Base-by-base conservation (phyloP, 2,113 vertebrate species). In the Solea solea region DNA sequence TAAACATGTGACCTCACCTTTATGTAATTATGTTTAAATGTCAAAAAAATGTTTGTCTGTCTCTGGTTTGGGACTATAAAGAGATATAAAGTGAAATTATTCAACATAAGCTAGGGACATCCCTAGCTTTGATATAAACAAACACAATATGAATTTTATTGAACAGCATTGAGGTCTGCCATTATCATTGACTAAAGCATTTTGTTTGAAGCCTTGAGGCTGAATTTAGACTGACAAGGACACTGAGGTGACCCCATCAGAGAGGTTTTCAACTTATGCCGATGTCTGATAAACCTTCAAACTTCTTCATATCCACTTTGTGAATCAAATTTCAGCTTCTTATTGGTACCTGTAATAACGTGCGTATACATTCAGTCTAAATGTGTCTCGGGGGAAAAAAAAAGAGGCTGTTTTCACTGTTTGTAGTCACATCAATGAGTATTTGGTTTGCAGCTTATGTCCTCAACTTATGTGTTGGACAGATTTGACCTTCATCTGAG, bases 401-500 rank as follows among this genome's bases (percentile, higher is more conserved):
- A 21, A 1, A 21, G 21, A 5, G n/a, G 61, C 14, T 28, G 5
- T 40, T 16, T 10, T 3, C 14, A 7, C 28, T 69, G 71, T 52
- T 77, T 67, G 46, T 56, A 12, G 49, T 44, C 71, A 51, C 14
- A 39, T 16, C n/a, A 54, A 3, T 27, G 25, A n/a, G 15, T 76
- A 42, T 84, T 83, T 87, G 77, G 85, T 76, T 75, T 75, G 68
- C 49, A 73, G 15, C 49, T 25, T 16, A 27, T 58, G 69, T 72
- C 78, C 83, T 77, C 77, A 21, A 21, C 21, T 21, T 21, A 21
- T 21, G 21, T 56, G 1, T 52, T 1, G 3, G 12, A 21, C 57
- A 78, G 40, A 28, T 69, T 72, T 83, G 72, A 83, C 91, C 84
- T 90, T 86, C 48, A 44, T 40, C 68, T 72, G 44, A 75, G 41